phyloP scores from a whole-genome alignment of 2,797 vertebrate genomes.

The Emys orbicularis region DNA sequence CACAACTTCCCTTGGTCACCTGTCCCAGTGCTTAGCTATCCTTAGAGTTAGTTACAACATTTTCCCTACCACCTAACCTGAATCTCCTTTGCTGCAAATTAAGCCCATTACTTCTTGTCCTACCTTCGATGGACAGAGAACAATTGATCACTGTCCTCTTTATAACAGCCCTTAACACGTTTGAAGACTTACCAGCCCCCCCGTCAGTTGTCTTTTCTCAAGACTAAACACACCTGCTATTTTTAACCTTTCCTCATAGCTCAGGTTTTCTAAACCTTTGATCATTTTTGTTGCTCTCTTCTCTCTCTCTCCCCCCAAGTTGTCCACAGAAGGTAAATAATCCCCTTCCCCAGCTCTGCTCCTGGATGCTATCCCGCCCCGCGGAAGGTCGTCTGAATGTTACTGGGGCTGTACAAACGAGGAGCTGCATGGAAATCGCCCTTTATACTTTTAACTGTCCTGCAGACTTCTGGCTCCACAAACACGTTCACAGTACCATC shows the following conservation, averaged over 20 bases:
- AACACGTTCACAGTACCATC: background rate
- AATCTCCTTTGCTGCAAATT: background rate
- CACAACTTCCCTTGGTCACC: background rate
- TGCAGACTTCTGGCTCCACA: background rate
- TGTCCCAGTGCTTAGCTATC: background rate
- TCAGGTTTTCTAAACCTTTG: background rate
- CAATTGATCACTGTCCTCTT: background rate
- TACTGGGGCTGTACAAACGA: background rate
- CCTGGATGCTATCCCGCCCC: background rate
- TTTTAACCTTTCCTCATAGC: background rate
- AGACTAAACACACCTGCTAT: background rate
- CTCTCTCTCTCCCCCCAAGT: background rate
- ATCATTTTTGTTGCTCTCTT: background rate
- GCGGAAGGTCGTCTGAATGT: background rate
- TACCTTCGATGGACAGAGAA: background rate
- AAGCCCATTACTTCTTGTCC: background rate
- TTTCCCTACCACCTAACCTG: background rate
- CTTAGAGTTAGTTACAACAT: background rate
- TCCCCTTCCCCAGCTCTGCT: rapidly evolving
- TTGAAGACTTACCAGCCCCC: background rate
- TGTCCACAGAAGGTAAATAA: background rate
- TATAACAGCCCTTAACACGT: background rate
- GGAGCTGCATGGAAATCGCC: background rate
- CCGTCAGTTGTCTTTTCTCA: background rate
- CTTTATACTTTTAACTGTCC: background rate